A percentile compares a stretch with the other conserved stretches of the same genome.
Evolutionary conservation across 2,888 invertebrate species (phyloP).

Genomic region (Ganaspis brasiliensis): DNA sequence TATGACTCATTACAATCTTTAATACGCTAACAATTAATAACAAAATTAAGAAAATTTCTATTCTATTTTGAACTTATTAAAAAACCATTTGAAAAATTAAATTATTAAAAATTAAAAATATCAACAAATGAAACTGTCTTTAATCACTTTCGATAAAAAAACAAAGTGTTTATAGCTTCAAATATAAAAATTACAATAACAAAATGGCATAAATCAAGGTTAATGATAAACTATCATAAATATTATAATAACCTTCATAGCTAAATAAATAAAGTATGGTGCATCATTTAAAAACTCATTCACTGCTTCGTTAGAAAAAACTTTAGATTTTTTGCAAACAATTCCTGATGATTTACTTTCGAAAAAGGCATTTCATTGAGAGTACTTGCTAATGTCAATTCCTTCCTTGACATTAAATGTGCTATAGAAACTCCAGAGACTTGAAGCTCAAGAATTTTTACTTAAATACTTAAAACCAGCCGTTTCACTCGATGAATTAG

Average conservation of each 20-base stretch:
- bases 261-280: slow-evolving; percentile 58
- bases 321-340: slow-evolving; percentile 46
- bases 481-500: slow-evolving; percentile 37
- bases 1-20: too few relatives aligned
- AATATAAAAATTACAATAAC: too few relatives aligned
- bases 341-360: slow-evolving; percentile 46
- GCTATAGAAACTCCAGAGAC: slow-evolving; percentile 51
- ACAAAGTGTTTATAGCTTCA: too few relatives aligned
- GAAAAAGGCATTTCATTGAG: slow-evolving; percentile 45
- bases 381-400: slow-evolving; percentile 48
- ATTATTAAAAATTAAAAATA: too few relatives aligned
- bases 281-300: slow-evolving; percentile 53
- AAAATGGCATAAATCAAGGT: too few relatives aligned
- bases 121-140: too few relatives aligned
- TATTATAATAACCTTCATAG: slow-evolving; percentile 54
- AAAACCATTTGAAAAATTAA: too few relatives aligned
- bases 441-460: slow-evolving; percentile 46
- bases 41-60: too few relatives aligned
- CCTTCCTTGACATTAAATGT: slow-evolving; percentile 49
- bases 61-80: too few relatives aligned
- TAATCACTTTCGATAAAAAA: too few relatives aligned
- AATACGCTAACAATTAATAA: too few relatives aligned
- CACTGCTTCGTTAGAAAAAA: slow-evolving; percentile 45
- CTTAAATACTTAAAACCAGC: slow-evolving; percentile 52
- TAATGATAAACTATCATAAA: too few relatives aligned